Percentiles rank a stretch among this genome's conserved stretches.
phyloP scores from a whole-genome alignment of 2,888 invertebrate species.

The Macaria liturata region DNA sequence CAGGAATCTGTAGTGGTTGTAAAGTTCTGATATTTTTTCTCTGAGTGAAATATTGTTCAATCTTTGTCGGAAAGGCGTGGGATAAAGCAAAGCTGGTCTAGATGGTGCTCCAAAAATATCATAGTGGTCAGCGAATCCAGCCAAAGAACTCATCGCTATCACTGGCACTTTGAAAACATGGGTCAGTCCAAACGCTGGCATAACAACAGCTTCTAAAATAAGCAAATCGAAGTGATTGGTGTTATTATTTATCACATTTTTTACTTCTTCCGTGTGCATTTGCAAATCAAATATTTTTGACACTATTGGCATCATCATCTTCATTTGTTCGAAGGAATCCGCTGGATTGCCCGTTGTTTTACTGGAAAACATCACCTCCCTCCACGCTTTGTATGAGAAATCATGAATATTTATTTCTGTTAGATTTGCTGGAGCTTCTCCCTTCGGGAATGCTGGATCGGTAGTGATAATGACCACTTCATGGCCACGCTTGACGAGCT shows the following conservation, averaged over 20 bases:
- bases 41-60: constrained; percentile 11
- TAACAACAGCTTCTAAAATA: constrained; percentile 8
- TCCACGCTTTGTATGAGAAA: constrained; percentile 22
- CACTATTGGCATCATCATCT: neutral
- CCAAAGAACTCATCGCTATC: constrained; percentile 5
- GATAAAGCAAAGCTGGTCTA: constrained; percentile 18
- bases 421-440: constrained; percentile 50
- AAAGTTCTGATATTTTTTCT: constrained; percentile 16
- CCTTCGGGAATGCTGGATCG: constrained; percentile 55
- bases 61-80: constrained; percentile 11
- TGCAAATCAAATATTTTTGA: constrained; percentile 17
- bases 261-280: constrained; percentile 14
- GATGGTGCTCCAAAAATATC: constrained; percentile 14
- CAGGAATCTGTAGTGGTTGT: constrained; percentile 9
- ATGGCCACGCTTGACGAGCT: constrained; percentile 67
- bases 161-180: constrained; percentile 12
- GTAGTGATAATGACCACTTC: constrained; percentile 66
- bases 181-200: constrained; percentile 1
- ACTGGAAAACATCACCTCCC: neutral
- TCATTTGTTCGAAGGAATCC: constrained; percentile 3
- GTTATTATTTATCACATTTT: constrained; percentile 4
- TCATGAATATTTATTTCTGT: constrained; percentile 63
- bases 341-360: neutral
- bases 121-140: neutral
- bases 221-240: constrained; percentile 15